Base-by-base conservation (phyloP, 2,888 invertebrate species). In the Aproaerema taeniolella region DNA sequence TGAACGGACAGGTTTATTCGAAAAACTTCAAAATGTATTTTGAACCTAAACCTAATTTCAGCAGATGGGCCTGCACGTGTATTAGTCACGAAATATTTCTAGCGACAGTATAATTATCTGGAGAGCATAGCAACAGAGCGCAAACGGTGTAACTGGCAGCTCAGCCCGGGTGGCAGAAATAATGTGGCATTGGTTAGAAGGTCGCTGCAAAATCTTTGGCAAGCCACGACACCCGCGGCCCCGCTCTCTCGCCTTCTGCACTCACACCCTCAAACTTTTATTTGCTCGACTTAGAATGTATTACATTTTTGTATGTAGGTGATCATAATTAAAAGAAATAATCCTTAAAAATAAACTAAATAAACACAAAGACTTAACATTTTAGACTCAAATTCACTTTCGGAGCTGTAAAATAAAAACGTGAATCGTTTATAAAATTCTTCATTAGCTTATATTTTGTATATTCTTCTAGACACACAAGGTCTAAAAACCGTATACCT, bases 161-260 rank as follows among this genome's bases (percentile, higher is more conserved):
- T 51, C 50, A 49, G 61, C 61, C 54, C 33, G 39, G 43, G 66
- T 58, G 60, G 67, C 66, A 64, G 68, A 72, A 74, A 76, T 76
- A 67, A 77, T 68, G 61, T 75, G 78, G 73, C 81, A 81, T 78
- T 79, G 82, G 64, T 51, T 53, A 63, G 82, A 81, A 78, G 81
- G 81, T 77, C 81, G 75, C 67, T 86, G 86, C 88, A 88, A 87
- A 88, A 87, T 87, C 80, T 80, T 88, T 87, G 89, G 88, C 89
- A 89, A 86, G 83, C 81, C 74, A 68, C 77, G 73, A 79, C 76
- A 74, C 62, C 76, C 70, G 76, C 79, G 83, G 53, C 59, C 49
- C 50, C 49, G 50, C 52, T 52, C 50, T 53, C 48, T 47, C 45
- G 48, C 53, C 45, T 55, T 9, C 9, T 26, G 7, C 45, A 50